Percentiles rank a stretch among this genome's conserved stretches.
phyloP scores from a whole-genome alignment of 2,888 invertebrate species.

The Automeris io region DNA sequence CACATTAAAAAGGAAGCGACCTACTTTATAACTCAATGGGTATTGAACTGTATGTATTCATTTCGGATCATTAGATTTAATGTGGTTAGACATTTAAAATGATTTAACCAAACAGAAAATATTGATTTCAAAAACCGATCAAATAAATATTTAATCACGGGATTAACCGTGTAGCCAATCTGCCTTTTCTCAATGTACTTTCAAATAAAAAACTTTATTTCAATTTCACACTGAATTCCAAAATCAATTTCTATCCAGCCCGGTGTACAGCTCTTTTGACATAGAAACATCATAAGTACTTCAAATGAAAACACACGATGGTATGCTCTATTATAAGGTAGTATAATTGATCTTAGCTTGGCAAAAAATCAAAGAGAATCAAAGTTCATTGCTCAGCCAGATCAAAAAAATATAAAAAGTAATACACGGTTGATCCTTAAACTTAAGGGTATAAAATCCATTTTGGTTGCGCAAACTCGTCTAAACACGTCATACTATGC shows the following conservation, averaged over 20 bases:
- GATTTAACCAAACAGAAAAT: slow-evolving; percentile 36
- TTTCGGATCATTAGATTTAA: slow-evolving; percentile 36
- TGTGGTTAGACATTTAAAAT: slow-evolving; percentile 21
- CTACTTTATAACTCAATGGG: slow-evolving; percentile 14
- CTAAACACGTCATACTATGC: slow-evolving; percentile 60
- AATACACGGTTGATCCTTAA: slow-evolving; percentile 49
- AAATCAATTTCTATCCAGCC: slow-evolving; percentile 59
- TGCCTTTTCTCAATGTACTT: slow-evolving; percentile 35
- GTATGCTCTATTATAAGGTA: slow-evolving; percentile 15
- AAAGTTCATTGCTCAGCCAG: slow-evolving; percentile 55
- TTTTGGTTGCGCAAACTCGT: slow-evolving; percentile 51
- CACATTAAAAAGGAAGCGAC: slow-evolving; percentile 18
- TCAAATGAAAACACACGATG: slow-evolving; percentile 14
- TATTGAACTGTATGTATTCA: slow-evolving; percentile 19
- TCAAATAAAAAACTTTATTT: slow-evolving; percentile 56
- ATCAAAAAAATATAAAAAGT: slow-evolving; percentile 52
- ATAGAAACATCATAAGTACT: slow-evolving; percentile 23
- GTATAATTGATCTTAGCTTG: slow-evolving; percentile 26
- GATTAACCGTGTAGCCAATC: slow-evolving; percentile 42
- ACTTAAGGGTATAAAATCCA: slow-evolving; percentile 42
- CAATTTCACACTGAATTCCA: slow-evolving; percentile 72
- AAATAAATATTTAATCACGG: slow-evolving; percentile 58
- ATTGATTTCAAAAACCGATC: slow-evolving; percentile 50
- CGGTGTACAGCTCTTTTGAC: slow-evolving; percentile 21
- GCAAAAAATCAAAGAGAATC: slow-evolving; percentile 29